These are phyloP conservation scores for Choloepus hoffmanni DNA, from an alignment of 2,113 vertebrate species.

Conservation along the genomic window DNA sequence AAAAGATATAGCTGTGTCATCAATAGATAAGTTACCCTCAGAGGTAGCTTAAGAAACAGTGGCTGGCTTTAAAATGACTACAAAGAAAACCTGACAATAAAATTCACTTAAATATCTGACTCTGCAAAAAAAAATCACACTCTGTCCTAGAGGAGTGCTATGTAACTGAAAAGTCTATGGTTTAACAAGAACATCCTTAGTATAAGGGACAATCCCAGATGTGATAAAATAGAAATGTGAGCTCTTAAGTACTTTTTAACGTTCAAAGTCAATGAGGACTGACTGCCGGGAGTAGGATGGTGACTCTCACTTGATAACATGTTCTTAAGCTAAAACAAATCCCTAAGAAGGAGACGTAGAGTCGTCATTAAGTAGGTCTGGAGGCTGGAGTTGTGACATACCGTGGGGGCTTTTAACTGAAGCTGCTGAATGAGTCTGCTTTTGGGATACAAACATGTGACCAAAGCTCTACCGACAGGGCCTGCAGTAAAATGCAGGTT, in stretches of 20 bases:
- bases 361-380: not conserved
- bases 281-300: not conserved
- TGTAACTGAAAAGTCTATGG: constrained; percentile 66
- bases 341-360: not conserved
- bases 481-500: not conserved
- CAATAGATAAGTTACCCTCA: constrained; percentile 69
- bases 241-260: constrained; percentile 71
- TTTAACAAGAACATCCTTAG: constrained; percentile 58
- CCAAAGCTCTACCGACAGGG: not conserved
- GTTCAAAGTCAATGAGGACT: constrained; percentile 64
- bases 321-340: constrained; percentile 13
- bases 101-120: constrained; percentile 78
- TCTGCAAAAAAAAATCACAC: constrained; percentile 69
- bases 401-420: not conserved
- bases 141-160: constrained; percentile 58
- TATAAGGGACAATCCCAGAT: constrained; percentile 47
- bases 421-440: not conserved
- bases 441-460: not conserved
- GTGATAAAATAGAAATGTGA: constrained; percentile 63
- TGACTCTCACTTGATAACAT: not conserved
- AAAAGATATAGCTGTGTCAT: constrained; percentile 74
- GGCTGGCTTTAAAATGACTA: constrained; percentile 69
- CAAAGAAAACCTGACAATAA: constrained; percentile 75
- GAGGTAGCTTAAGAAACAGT: constrained; percentile 65
- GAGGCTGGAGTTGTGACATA: not conserved